Base-by-base conservation (phyloP, 2,888 invertebrate species). In the Troides aeacus region DNA sequence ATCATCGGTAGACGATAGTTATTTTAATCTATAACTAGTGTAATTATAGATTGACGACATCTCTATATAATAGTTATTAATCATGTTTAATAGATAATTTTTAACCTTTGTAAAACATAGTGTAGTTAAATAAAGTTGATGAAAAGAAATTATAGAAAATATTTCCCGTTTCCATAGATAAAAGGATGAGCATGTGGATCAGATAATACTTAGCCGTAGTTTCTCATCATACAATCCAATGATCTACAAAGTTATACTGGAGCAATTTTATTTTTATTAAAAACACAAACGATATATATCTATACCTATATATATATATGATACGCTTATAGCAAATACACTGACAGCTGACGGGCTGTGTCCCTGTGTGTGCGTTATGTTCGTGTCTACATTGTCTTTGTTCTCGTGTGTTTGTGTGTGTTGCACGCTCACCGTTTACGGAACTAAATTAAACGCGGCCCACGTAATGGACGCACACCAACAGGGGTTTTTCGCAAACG, bases 401-500 rank as follows among this genome's bases (percentile, higher is more conserved):
- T 92, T 93, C 88, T 90, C 90, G 93, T 93, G 90, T 90, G 90
- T 93, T 92, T 93, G 92, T 93, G 92, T 93, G 92, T 92, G 92
- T 93, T 93, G 93, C 93, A 93, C 93, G 93, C 93, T 92, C 92
- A 91, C 93, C 92, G 88, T 92, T 89, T 91, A 86, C 88, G 92
- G 91, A 92, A 91, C 92, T 89, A 89, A 82, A 86, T 86, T 82
- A 85, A 85, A 83, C 88, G 90, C 91, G 89, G 70, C 88, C 90
- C 90, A 86, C 78, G 88, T 89, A 74, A 85, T 87, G 92, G 90
- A 87, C 92, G 91, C 86, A 87, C 90, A 86, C 88, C 92, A 86
- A 85, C 93, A 97, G 97, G 97, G 95, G 96, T 97, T 95, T 97
- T 97, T 97, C 97, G 97, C 96, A 97, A 97, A 97, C 96, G 97